These are phyloP conservation scores for Coelinius sp. DNA, from an alignment of 2,888 invertebrate species.

Conservation along the genomic window DNA sequence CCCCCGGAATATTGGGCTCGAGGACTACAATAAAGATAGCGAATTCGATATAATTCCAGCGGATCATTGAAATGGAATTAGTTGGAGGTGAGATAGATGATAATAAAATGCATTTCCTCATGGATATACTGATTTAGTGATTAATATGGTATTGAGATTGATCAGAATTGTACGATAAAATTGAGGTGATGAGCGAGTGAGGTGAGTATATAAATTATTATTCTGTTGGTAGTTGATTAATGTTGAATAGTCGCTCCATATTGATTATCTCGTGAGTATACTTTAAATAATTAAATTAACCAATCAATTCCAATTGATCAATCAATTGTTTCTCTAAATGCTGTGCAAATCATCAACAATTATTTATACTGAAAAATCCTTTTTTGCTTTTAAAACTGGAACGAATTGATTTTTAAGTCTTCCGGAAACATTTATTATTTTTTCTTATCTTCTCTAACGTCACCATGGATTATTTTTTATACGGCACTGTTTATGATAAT, in stretches of 20 bases:
- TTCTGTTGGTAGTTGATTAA: neutral
- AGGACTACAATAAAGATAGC: neutral
- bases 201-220: neutral
- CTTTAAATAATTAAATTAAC: too few species aligned
- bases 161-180: neutral
- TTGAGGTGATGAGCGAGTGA: neutral
- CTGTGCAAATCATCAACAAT: too few species aligned
- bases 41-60: neutral
- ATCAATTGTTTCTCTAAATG: too few species aligned
- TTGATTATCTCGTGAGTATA: neutral
- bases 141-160: neutral
- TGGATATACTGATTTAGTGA: neutral
- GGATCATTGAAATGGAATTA: neutral
- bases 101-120: neutral
- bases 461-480: too few species aligned
- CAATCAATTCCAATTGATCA: too few species aligned
- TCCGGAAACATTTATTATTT: too few species aligned
- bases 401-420: too few species aligned
- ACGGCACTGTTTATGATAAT: too few species aligned
- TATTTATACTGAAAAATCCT: too few species aligned
- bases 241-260: neutral
- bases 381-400: too few species aligned
- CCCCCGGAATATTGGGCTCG: neutral
- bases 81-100: neutral
- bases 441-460: too few species aligned